These are phyloP conservation scores for Garra rufa DNA, from an alignment of 2,113 vertebrate genomes.

Conservation along the genomic window DNA sequence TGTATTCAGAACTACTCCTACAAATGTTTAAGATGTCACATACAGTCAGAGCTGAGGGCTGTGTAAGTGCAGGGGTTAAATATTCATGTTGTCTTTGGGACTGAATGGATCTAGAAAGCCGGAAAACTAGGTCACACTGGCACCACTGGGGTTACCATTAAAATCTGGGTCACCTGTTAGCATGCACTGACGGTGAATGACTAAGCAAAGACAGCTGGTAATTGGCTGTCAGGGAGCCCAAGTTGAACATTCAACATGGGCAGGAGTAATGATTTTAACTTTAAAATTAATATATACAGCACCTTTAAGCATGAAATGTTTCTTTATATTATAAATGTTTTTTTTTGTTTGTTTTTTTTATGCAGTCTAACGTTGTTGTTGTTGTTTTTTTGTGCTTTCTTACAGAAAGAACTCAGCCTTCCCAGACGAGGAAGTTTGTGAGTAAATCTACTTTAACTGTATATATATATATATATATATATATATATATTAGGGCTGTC, in stretches of 20 bases:
- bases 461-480: too few relatives aligned
- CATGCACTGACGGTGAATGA: background rate
- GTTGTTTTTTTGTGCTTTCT: conserved; percentile 65
- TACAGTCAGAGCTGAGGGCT: background rate
- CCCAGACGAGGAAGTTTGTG: conserved; percentile 97
- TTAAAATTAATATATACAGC: background rate
- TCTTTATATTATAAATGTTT: background rate
- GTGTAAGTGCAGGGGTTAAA: conserved; percentile 12
- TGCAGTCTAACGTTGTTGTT: background rate
- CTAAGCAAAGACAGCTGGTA: conserved; percentile 10
- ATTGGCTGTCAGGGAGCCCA: background rate
- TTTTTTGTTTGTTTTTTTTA: background rate
- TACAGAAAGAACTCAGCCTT: conserved; percentile 97
- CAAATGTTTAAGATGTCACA: background rate
- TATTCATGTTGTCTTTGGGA: conserved; percentile 30
- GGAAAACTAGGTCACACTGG: conserved; percentile 46
- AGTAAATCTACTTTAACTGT: conserved; percentile 76
- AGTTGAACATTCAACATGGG: background rate
- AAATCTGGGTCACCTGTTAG: conserved; percentile 30
- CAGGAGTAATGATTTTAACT: background rate
- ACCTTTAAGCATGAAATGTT: background rate
- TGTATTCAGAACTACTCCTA: background rate
- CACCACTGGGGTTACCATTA: background rate
- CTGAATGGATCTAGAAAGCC: conserved; percentile 9
- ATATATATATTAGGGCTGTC: too few relatives aligned